Evolutionary conservation across 2,888 invertebrate species (phyloP), one percentile per base, ranked within the genome.

Genomic region (Rotaria macrura): DNA sequence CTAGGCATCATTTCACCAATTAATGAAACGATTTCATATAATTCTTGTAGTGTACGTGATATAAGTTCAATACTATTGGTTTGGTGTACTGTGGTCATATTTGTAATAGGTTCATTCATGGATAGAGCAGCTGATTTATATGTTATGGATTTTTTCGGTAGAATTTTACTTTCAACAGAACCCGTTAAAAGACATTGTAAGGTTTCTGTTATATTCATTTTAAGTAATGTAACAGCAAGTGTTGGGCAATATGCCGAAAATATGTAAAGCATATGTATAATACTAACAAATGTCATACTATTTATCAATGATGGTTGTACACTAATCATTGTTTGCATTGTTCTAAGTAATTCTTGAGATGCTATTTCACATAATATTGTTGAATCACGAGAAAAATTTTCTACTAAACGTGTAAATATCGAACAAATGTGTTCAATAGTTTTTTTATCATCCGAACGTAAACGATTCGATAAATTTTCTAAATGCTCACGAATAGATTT

Each of bases 1-100:
- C 95, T 94, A 65, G 98, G 98, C 95, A 99, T 95, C 88, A 99
- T 92, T 92, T 99, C 98, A 91, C 96, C 97, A 89, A 98, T 97
- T 86, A 99, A 93, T 88, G 96, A 95, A 12, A 98, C 97, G 87
- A 99, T 95, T 92, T 99, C 99, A 91, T 96, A 96, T 88, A 97
- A 92, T 91, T 99, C 98, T 90, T 97, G 96, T 0, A 98, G 97
- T 85, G 95, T 94, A 87, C 97, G 94, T 4, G 95, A 93, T 84
- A 97, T 93, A 87, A 97, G 92, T 90, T 97, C 88, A 47, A 84
- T n/a, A 55, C 17, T 49, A 43, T 40, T 43, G 43, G 43, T 25
- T 79, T 43, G 79, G 23, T 79, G 79, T 23, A 79, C 4, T 14
- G 43, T 43, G 25, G 79, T 5, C 9, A 43, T 43, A 40, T 17